These are phyloP conservation scores for Tetranychus truncatus DNA, from an alignment of 2,888 invertebrate genomes.

Conservation along the genomic window DNA sequence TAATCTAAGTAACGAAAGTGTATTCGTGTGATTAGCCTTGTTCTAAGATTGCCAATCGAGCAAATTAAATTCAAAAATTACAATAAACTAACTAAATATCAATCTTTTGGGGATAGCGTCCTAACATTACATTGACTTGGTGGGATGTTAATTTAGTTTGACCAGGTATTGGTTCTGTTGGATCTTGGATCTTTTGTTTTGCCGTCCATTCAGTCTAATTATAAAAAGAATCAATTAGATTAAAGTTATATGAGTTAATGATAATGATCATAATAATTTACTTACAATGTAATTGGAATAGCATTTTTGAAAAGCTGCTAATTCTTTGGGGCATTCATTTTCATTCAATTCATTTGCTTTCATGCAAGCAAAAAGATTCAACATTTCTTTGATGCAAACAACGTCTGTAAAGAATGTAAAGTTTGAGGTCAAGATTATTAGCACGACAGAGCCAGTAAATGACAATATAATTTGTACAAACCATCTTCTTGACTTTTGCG, in stretches of 20 bases:
- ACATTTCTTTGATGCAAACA: constrained; percentile 19
- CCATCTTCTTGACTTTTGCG: too few relatives aligned
- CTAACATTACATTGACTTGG: constrained; percentile 18
- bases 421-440: too few relatives aligned
- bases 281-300: constrained; percentile 17
- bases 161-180: constrained; percentile 14
- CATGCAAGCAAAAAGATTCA: constrained; percentile 20
- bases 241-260: neutral
- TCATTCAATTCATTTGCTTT: constrained; percentile 19
- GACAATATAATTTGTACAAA: too few relatives aligned
- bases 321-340: constrained; percentile 14
- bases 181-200: neutral
- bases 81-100: neutral
- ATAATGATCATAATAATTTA: neutral
- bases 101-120: constrained; percentile 17
- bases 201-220: neutral
- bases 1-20: neutral
- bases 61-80: too few relatives aligned
- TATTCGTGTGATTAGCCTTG: too few relatives aligned
- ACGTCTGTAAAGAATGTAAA: constrained; percentile 4
- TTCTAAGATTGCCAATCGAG: too few relatives aligned
- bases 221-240: neutral
- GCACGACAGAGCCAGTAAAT: too few relatives aligned
- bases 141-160: constrained; percentile 14
- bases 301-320: constrained; percentile 17